Evolutionary conservation across 2,797 vertebrate genomes (phyloP).

Genomic region (Scomberomorus guttatus): DNA sequence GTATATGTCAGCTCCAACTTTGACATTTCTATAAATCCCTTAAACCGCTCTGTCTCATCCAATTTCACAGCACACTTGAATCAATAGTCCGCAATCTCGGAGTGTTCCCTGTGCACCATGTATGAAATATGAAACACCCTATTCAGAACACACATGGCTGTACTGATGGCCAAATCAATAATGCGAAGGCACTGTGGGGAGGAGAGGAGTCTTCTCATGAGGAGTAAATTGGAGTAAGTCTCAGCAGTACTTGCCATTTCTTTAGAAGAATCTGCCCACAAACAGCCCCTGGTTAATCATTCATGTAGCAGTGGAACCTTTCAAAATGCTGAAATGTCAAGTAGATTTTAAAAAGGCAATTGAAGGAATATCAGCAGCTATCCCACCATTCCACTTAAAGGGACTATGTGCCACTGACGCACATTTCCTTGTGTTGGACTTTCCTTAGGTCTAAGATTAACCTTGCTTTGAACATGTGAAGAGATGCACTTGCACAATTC

Average conservation of each 20-base stretch:
- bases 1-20: background rate
- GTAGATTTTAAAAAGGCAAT: background rate
- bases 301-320: constrained; percentile 15
- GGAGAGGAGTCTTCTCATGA: background rate
- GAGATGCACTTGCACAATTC: background rate
- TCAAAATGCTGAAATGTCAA: constrained; percentile 39
- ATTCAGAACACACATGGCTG: constrained; percentile 14
- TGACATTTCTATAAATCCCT: constrained; percentile 25
- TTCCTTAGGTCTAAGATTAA: background rate
- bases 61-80: constrained; percentile 10
- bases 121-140: constrained; percentile 30
- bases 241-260: background rate
- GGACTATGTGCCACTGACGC: background rate
- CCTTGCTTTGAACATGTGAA: background rate
- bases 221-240: background rate
- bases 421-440: background rate
- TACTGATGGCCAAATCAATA: constrained; percentile 16
- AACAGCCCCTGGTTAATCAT: constrained; percentile 18
- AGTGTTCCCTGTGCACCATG: background rate
- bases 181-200: background rate
- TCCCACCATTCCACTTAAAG: background rate
- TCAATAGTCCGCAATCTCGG: background rate
- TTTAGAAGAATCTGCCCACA: background rate
- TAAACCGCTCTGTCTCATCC: background rate
- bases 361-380: constrained; percentile 6